phyloP scores from a whole-genome alignment of 2,797 vertebrate species.

The Micromesistius poutassou region DNA sequence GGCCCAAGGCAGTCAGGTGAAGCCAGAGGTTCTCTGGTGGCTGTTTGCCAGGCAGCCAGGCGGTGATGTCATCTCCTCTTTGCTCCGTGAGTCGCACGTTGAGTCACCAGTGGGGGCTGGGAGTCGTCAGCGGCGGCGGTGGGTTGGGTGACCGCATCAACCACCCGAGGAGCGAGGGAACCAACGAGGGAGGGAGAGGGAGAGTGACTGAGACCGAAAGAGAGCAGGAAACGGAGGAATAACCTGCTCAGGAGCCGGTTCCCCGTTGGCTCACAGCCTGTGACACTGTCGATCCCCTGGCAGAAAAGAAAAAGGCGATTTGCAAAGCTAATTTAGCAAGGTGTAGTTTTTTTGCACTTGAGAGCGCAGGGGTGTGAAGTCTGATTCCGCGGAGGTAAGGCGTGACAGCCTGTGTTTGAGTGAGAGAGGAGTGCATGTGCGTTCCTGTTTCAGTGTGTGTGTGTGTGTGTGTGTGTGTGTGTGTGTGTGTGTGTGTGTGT shows the following conservation, averaged over 20 bases:
- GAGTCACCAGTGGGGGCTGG: conserved; percentile 22
- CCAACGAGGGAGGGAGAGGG: background rate
- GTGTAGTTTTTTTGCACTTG: conserved; percentile 8
- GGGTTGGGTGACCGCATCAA: conserved; percentile 29
- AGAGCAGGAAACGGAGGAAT: background rate
- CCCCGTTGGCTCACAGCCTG: conserved; percentile 15
- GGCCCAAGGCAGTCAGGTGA: conserved; percentile 36
- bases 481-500: no score
- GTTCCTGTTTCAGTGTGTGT: conserved; percentile 15
- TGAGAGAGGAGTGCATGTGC: background rate
- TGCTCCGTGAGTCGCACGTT: conserved; percentile 22
- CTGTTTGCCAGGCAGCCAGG: conserved; percentile 35
- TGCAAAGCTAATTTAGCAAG: no score
- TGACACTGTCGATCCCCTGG: background rate
- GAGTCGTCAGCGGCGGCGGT: no score
- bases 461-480: no score
- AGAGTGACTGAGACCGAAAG: background rate
- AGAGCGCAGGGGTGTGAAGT: conserved; percentile 13
- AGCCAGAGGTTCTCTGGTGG: conserved; percentile 6
- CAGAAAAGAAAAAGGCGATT: background rate
- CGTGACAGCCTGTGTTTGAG: conserved; percentile 26
- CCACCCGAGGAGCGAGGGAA: conserved; percentile 29
- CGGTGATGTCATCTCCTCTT: background rate
- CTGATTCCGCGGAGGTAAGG: conserved; percentile 21
- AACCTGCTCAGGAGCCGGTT: conserved; percentile 4